Conservation (phyloP, 30 jellyfish, hydroid and myxozoan genomes). For the Aurelia sp. region DNA sequence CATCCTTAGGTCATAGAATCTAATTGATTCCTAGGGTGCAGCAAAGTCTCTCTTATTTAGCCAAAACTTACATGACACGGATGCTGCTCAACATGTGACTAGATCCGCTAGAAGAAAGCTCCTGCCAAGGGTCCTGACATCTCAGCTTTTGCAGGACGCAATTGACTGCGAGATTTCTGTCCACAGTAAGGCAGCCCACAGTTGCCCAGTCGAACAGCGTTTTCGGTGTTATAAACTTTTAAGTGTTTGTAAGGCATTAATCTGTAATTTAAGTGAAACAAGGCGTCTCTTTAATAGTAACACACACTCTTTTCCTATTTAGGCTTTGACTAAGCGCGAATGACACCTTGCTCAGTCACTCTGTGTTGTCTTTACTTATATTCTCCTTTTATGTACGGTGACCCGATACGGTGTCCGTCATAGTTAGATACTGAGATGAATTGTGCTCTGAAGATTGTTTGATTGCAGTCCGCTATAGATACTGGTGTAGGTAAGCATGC, state of each 20-base stretch:
- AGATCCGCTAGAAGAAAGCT: constrained; percentile 30
- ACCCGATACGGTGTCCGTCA: not conserved
- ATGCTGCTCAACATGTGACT: constrained; percentile 22
- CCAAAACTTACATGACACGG: constrained; percentile 45
- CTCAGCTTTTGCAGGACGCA: constrained; percentile 13
- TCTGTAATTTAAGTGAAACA: not conserved
- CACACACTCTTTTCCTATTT: not conserved
- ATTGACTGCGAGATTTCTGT: constrained; percentile 43
- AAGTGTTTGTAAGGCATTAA: constrained; percentile 7
- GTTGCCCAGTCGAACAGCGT: constrained; percentile 20
- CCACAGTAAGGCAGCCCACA: constrained; percentile 9
- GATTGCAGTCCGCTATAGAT: not conserved
- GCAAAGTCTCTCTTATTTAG: not conserved
- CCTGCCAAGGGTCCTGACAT: constrained; percentile 55
- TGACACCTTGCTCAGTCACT: constrained; percentile 24
- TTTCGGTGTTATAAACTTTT: constrained; percentile 16
- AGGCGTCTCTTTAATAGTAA: not conserved
- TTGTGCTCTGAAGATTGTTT: not conserved
- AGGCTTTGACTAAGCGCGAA: constrained; percentile 12
- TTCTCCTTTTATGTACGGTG: not conserved
- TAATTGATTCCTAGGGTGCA: not conserved
- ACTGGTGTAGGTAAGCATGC: not conserved
- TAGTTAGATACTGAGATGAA: not conserved
- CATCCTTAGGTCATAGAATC: too few relatives aligned
- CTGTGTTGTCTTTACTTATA: not conserved